phyloP scores from a whole-genome alignment of 2,888 invertebrate species.

The Rhagium mordax region DNA sequence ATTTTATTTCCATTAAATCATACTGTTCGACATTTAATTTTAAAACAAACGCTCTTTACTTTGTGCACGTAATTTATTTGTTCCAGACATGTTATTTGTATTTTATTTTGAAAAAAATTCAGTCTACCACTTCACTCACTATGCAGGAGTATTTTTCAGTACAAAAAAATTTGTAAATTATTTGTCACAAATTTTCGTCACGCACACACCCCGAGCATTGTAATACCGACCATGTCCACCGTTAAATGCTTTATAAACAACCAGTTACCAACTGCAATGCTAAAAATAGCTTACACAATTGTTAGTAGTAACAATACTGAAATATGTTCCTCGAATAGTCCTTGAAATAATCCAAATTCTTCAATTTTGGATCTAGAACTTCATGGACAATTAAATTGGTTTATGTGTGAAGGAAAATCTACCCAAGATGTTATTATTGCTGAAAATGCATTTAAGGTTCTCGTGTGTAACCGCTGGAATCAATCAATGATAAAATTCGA shows the following conservation, averaged over 20 bases:
- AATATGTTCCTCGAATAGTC: too few relatives aligned
- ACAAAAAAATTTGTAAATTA: not conserved
- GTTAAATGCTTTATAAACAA: not conserved
- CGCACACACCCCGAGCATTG: not conserved
- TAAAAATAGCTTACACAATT: too few relatives aligned
- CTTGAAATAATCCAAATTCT: too few relatives aligned
- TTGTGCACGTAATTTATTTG: not conserved
- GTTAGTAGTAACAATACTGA: too few relatives aligned
- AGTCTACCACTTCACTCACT: not conserved
- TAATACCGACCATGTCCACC: not conserved
- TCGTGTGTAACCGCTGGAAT: not conserved
- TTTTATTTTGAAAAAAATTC: not conserved
- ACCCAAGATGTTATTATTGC: too few relatives aligned
- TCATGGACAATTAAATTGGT: too few relatives aligned
- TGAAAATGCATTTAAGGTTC: too few relatives aligned
- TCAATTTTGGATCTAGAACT: too few relatives aligned
- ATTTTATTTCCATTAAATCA: constrained; percentile 36
- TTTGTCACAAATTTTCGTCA: not conserved
- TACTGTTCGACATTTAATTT: constrained; percentile 29
- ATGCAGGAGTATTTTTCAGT: not conserved
- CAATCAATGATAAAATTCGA: not conserved
- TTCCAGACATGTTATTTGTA: constrained; percentile 1
- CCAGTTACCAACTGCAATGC: not conserved
- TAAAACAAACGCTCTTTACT: constrained; percentile 34
- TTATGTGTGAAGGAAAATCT: too few relatives aligned